These are phyloP conservation scores for Heliconius cydno DNA, from an alignment of 2,888 invertebrate species.

Conservation along the genomic window DNA sequence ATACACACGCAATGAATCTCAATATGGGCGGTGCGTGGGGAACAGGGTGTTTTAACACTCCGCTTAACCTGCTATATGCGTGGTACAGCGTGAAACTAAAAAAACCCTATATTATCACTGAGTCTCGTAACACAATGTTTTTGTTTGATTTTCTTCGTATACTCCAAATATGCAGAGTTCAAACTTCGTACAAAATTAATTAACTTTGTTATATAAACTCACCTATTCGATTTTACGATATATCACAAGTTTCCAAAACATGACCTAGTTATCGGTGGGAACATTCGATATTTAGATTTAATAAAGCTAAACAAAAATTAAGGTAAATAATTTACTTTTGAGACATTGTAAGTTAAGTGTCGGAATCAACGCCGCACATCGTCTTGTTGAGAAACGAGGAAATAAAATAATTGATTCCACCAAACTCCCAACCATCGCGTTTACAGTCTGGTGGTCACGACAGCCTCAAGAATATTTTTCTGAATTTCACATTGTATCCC, in stretches of 20 bases:
- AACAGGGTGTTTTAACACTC: too few species aligned
- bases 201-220: constrained; percentile 21
- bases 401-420: too few species aligned
- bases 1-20: too few species aligned
- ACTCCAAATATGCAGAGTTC: neutral
- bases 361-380: too few species aligned
- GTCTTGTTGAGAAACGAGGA: too few species aligned
- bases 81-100: neutral
- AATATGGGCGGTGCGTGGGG: too few species aligned
- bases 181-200: constrained; percentile 15
- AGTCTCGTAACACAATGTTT: neutral
- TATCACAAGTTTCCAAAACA: neutral
- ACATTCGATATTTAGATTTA: neutral
- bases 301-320: neutral
- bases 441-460: too few species aligned
- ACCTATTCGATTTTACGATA: neutral
- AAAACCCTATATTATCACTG: neutral
- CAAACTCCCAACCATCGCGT: too few species aligned
- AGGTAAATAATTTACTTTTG: neutral
- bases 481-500: neutral
- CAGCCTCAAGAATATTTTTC: neutral
- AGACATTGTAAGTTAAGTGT: too few species aligned
- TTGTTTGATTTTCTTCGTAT: neutral
- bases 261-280: neutral
- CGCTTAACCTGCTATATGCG: neutral